Conservation (phyloP, 2,113 vertebrate species). For the Alaudala cheleensis region DNA sequence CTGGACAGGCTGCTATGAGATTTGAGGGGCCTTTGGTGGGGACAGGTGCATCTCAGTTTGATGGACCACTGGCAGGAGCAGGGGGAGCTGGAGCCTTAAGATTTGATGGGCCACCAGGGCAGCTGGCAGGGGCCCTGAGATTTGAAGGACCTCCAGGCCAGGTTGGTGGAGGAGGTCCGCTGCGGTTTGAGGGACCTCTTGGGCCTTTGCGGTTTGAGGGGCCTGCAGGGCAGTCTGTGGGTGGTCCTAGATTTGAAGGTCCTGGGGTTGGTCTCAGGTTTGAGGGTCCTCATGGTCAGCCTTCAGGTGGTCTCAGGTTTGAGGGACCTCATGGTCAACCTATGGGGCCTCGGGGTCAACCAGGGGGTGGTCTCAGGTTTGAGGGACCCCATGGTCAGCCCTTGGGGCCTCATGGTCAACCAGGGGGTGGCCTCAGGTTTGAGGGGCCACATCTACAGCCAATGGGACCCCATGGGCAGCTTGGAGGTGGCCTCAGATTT, state of each 20-base stretch:
- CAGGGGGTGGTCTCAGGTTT: constrained; percentile 80
- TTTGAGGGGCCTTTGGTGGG: constrained; percentile 81
- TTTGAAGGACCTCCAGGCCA: constrained; percentile 78
- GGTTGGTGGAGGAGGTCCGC: constrained; percentile 65
- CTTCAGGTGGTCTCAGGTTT: constrained; percentile 81
- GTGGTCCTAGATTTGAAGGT: constrained; percentile 81
- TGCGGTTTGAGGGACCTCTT: constrained; percentile 82
- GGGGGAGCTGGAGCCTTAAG: constrained; percentile 77
- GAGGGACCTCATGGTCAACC: constrained; percentile 81
- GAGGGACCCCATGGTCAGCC: constrained; percentile 83
- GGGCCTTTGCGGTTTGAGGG: constrained; percentile 83
- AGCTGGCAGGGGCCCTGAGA: constrained; percentile 71
- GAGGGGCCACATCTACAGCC: constrained; percentile 80
- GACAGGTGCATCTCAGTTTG: constrained; percentile 75
- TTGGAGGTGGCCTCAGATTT: constrained; percentile 76
- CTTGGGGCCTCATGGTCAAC: constrained; percentile 79
- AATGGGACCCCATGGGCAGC: constrained; percentile 80
- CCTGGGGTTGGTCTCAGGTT: constrained; percentile 79
- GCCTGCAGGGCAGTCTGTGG: constrained; percentile 75
- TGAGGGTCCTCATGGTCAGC: constrained; percentile 81
- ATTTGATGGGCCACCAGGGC: constrained; percentile 81
- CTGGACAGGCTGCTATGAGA: constrained; percentile 73
- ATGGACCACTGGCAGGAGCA: constrained; percentile 76
- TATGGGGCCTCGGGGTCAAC: constrained; percentile 76
- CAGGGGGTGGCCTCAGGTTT: constrained; percentile 80